Conservation (phyloP, 2,113 vertebrate genomes). For the Notothenia coriiceps region DNA sequence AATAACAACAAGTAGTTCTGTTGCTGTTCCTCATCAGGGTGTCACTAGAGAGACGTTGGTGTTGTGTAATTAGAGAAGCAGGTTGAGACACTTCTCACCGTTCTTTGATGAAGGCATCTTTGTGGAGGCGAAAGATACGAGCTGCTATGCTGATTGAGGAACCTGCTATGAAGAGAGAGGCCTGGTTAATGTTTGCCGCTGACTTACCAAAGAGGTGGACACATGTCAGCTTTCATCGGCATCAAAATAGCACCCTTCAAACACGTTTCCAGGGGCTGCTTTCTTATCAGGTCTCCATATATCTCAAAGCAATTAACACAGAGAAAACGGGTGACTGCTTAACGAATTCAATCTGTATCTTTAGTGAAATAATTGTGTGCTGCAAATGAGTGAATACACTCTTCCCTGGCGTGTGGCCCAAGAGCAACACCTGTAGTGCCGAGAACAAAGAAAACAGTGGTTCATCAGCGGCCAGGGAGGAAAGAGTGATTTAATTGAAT, state of each 20-base stretch:
- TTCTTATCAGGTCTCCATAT: slow-evolving; percentile 58
- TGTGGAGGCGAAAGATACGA: slow-evolving; percentile 24
- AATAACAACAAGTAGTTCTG: slow-evolving; percentile 63
- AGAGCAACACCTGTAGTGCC: not conserved
- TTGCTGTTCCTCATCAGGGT: slow-evolving; percentile 41
- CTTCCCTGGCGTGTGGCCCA: not conserved
- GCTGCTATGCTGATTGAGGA: slow-evolving; percentile 27
- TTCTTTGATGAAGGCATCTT: slow-evolving; percentile 50
- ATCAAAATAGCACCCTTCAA: slow-evolving; percentile 43
- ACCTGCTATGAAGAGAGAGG: slow-evolving; percentile 36
- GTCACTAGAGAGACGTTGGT: slow-evolving; percentile 20
- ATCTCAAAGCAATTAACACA: slow-evolving; percentile 40
- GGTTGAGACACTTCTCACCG: slow-evolving; percentile 12
- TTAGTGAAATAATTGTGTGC: slow-evolving; percentile 35
- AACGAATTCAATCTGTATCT: slow-evolving; percentile 62
- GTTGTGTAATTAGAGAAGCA: slow-evolving; percentile 49
- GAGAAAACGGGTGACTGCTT: slow-evolving; percentile 23
- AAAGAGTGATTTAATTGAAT: slow-evolving; percentile 60
- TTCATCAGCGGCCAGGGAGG: slow-evolving; percentile 29
- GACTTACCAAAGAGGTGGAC: slow-evolving; percentile 44
- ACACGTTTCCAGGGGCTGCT: slow-evolving; percentile 26
- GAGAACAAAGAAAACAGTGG: slow-evolving; percentile 50
- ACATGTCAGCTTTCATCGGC: slow-evolving; percentile 65
- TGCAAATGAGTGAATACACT: slow-evolving; percentile 21
- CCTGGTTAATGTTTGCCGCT: slow-evolving; percentile 59